A percentile compares a stretch with the other conserved stretches of the same genome.
Conservation (phyloP, 1,140 invertebrate species). For the Laupala kohalensis region DNA sequence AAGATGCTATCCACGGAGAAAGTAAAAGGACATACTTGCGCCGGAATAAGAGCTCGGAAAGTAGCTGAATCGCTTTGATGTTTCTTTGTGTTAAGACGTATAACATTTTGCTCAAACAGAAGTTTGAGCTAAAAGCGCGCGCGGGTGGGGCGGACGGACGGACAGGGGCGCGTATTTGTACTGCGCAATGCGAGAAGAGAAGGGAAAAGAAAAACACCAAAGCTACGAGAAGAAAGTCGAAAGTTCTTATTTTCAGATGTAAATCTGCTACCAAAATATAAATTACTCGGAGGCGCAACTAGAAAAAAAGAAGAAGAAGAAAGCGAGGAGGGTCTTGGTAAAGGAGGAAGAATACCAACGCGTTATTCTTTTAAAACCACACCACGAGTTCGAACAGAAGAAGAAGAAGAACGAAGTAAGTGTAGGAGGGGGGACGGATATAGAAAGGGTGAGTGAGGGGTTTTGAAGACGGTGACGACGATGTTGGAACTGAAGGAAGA, state of each 20-base stretch:
- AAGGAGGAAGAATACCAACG: no score
- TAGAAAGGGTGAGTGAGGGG: no score
- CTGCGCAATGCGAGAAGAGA: background rate
- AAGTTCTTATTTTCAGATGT: background rate
- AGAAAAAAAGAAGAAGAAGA: background rate
- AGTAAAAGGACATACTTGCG: background rate
- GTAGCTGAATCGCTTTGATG: background rate
- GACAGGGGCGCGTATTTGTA: no score
- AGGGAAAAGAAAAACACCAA: background rate
- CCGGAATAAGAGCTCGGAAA: background rate
- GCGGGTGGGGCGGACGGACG: no score
- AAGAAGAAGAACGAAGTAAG: background rate
- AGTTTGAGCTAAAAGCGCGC: background rate
- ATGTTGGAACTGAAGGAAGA: background rate
- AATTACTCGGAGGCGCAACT: background rate
- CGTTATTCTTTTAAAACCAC: background rate
- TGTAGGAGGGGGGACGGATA: background rate
- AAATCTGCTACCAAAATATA: background rate
- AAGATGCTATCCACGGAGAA: background rate
- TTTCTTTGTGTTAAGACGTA: background rate
- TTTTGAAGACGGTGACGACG: background rate
- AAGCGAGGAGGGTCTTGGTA: background rate
- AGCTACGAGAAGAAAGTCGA: background rate
- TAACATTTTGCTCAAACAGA: background rate
- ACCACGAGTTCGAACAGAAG: background rate